Evolutionary conservation across 2,888 invertebrate species (phyloP), one percentile per base, ranked within the genome.

Genomic region (Synergus japonicus): DNA sequence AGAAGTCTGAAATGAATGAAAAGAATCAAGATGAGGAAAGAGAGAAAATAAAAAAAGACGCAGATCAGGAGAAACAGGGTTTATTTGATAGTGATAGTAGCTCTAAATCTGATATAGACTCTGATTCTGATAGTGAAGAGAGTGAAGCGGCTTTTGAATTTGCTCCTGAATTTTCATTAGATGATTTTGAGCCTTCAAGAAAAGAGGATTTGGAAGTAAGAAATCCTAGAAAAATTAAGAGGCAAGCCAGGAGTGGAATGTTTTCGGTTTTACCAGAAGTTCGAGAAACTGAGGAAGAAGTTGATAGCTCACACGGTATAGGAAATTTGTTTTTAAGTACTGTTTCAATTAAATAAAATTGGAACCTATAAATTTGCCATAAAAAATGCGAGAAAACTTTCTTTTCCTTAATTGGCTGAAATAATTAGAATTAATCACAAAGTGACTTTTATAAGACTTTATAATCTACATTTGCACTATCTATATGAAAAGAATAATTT

Each of bases 251-350:
- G 54, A 41, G 5, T 37, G 41, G 37, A 58, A 37, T 29, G 1
- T 15, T 73, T 15, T 37, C 73, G 1, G 12, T 73, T 54, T 41
- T 73, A 37, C 73, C 73, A 37, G 18, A 73, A 9, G 73, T 73
- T 54, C 73, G 12, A 54, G 73, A 73, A 73, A 58, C 54, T 54
- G 73, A 67, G 2, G 46, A 73, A 66, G 66, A 66, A 41, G 37
- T 73, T 54, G 37, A 12, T 4, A 41, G 37, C 37, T 54, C 18
- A 9, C 29, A 54, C 15, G 73, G 73, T 73, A 73, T 18, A 66
- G 41, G 13, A 12, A 66, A n/a, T 66, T 65, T 41, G 9, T 46
- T 46, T 22, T 18, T 43, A 46, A 67, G 3, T 63, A 29, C 22
- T 10, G 46, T 13, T 12, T 44, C 9, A 43, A 66, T 66, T 66